phyloP scores from a whole-genome alignment of 1,140 invertebrate genomes.

The Panagrolaimus sp. region DNA sequence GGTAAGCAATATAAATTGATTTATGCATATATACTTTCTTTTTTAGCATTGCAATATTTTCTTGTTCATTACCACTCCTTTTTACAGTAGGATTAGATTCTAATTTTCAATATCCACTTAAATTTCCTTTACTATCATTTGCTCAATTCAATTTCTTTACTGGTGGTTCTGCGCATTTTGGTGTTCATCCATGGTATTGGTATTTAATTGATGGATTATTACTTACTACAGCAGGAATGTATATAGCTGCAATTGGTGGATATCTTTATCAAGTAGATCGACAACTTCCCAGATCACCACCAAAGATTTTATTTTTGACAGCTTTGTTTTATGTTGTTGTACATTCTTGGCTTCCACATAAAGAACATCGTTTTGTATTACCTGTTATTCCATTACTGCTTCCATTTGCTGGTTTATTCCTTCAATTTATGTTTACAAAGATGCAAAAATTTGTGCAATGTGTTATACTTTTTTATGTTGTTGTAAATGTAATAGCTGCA shows the following conservation, averaged over 20 bases:
- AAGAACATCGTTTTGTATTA: conserved; percentile 85
- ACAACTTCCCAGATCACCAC: neutral
- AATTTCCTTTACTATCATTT: conserved; percentile 67
- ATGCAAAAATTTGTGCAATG: neutral
- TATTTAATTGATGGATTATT: conserved; percentile 71
- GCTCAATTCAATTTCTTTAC: conserved; percentile 73
- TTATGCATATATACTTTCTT: conserved; percentile 26
- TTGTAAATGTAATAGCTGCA: neutral
- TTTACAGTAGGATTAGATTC: neutral
- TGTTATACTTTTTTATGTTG: neutral
- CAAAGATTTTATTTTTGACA: conserved; percentile 8
- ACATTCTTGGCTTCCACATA: conserved; percentile 74
- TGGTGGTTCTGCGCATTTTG: conserved; percentile 74
- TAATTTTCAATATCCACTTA: neutral
- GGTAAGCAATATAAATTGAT: conserved; percentile 8
- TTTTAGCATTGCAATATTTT: neutral
- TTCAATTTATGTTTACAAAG: conserved; percentile 28
- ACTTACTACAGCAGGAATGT: conserved; percentile 60
- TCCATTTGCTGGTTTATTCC: conserved; percentile 31
- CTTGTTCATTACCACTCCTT: neutral
- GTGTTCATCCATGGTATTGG: conserved; percentile 74
- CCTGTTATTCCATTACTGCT: conserved; percentile 68
- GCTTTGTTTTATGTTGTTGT: conserved; percentile 49
- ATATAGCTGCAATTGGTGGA: conserved; percentile 21
- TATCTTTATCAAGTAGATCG: conserved; percentile 16